Evolutionary conservation across 2,888 invertebrate genomes (phyloP).

Genomic region (Phyto melanocephala): DNA sequence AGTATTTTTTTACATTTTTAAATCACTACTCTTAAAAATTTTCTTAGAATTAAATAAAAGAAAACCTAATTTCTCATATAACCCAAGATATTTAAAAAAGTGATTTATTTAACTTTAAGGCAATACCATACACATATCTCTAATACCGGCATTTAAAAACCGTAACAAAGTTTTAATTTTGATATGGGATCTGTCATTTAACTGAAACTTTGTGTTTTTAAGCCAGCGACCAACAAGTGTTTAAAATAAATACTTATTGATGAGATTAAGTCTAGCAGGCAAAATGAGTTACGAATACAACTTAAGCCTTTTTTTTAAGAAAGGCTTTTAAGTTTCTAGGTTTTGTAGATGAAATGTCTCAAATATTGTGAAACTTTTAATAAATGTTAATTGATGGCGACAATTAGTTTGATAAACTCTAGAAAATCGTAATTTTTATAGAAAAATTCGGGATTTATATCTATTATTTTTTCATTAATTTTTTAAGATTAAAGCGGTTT

Average conservation of each 20-base stretch:
- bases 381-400: slow-evolving; percentile 35
- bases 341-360: slow-evolving; percentile 16
- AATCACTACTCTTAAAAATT: background rate
- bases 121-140: background rate
- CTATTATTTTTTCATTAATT: background rate
- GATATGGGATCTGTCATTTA: slow-evolving; percentile 40
- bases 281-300: slow-evolving; percentile 27
- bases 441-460: background rate
- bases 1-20: too few species aligned
- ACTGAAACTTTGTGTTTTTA: slow-evolving; percentile 1
- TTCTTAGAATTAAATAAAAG: slow-evolving; percentile 26
- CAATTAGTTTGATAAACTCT: slow-evolving; percentile 11
- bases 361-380: slow-evolving; percentile 23
- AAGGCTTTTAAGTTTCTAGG: background rate
- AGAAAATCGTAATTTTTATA: background rate
- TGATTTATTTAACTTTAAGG: background rate
- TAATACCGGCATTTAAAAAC: slow-evolving; percentile 32
- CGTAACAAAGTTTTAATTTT: slow-evolving; percentile 36
- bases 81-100: background rate
- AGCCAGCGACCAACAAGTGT: slow-evolving; percentile 53
- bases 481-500: slow-evolving; percentile 29
- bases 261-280: slow-evolving; percentile 28
- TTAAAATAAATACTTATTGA: slow-evolving; percentile 28
- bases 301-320: slow-evolving; percentile 20
- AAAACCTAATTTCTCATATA: background rate